These are phyloP conservation scores for Amblyteles armatorius DNA, from an alignment of 2,888 invertebrate genomes.

Conservation along the genomic window DNA sequence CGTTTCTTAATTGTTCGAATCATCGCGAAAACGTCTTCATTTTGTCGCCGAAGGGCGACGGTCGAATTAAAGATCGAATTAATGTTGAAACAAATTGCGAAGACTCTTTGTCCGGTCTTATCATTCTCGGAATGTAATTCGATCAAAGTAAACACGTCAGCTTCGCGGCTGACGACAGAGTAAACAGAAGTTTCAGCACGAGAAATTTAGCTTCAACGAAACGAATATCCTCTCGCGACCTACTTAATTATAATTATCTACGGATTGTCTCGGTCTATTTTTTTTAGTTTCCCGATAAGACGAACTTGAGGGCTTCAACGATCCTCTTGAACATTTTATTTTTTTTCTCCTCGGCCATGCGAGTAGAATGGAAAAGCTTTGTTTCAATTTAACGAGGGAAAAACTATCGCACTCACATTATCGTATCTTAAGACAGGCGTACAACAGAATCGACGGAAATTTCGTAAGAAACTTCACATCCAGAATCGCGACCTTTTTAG, in stretches of 20 bases:
- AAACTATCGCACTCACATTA: constrained; percentile 37
- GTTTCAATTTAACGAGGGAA: background rate
- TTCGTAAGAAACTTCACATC: constrained; percentile 54
- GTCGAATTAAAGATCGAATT: background rate
- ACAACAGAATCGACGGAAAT: constrained; percentile 62
- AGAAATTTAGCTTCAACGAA: background rate
- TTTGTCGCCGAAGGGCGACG: background rate
- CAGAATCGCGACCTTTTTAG: constrained; percentile 35
- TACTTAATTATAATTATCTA: constrained; percentile 28
- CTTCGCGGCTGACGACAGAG: constrained; percentile 41
- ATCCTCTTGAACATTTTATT: background rate
- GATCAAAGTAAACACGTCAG: background rate
- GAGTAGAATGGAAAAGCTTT: constrained; percentile 6
- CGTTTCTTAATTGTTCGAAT: background rate
- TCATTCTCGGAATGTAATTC: background rate
- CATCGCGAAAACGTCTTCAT: background rate
- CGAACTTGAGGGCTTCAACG: constrained; percentile 34
- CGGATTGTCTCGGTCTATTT: background rate
- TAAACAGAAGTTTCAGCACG: constrained; percentile 22
- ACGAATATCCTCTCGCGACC: constrained; percentile 25
- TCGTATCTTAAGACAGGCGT: constrained; percentile 40
- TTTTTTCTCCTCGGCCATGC: background rate
- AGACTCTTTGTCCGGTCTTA: constrained; percentile 6
- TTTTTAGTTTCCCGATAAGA: background rate
- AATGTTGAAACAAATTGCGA: background rate